These are phyloP conservation scores for Aurelia sp. DNA, from an alignment of 30 jellyfish, hydroid and myxozoan genomes.

Conservation along the genomic window DNA sequence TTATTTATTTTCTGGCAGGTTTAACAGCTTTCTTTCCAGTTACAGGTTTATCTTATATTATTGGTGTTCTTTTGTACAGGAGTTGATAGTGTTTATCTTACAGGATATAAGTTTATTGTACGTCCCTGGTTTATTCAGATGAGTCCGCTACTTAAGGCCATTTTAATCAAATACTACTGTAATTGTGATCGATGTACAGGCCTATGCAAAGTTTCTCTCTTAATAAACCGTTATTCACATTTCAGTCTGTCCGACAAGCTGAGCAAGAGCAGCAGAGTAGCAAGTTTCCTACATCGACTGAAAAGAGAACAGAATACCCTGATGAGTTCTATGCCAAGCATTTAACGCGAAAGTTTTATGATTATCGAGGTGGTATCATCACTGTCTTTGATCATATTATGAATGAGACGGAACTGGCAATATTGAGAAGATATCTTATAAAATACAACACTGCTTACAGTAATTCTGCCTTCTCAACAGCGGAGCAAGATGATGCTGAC, in stretches of 20 bases:
- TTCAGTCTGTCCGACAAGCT: constrained; percentile 1
- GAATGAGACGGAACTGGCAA: constrained; percentile 32
- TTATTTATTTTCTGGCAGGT: too few species aligned
- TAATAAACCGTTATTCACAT: background rate
- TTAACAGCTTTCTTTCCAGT: too few species aligned
- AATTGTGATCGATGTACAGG: too few species aligned
- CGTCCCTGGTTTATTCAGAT: too few species aligned
- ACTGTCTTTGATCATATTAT: constrained; percentile 26
- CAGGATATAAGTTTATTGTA: too few species aligned
- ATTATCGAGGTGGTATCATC: constrained; percentile 22
- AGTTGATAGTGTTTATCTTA: too few species aligned
- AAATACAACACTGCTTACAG: constrained; percentile 22
- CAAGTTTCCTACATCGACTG: constrained; percentile 15
- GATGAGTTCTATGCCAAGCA: constrained; percentile 39
- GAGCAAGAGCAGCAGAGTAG: constrained; percentile 10
- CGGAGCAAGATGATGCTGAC: constrained; percentile 38
- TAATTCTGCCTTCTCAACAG: background rate
- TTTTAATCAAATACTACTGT: too few species aligned
- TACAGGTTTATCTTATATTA: too few species aligned
- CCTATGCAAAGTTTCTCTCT: too few species aligned
- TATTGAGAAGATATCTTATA: constrained; percentile 9
- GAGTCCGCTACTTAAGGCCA: too few species aligned
- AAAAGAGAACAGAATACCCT: constrained; percentile 1
- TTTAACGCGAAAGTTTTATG: constrained; percentile 34
- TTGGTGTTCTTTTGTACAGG: too few species aligned